These are phyloP conservation scores for Netelia melanura DNA, from an alignment of 2,888 invertebrate genomes.

Conservation along the genomic window DNA sequence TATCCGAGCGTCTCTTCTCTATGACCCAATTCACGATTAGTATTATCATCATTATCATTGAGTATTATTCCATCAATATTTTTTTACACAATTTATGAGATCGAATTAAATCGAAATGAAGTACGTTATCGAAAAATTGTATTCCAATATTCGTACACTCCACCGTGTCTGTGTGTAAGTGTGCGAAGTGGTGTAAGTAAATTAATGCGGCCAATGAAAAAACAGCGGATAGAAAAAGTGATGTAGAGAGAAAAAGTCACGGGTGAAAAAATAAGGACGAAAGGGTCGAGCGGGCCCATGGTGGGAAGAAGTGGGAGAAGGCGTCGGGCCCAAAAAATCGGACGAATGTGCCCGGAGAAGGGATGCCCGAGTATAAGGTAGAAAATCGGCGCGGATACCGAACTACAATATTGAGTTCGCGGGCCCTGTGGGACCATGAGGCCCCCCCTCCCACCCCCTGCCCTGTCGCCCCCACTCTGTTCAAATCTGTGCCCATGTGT, in stretches of 20 bases:
- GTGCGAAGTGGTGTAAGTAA: conserved; percentile 46
- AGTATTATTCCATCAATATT: neutral
- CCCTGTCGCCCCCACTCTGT: neutral
- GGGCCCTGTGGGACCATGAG: conserved; percentile 47
- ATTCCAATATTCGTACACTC: conserved; percentile 2
- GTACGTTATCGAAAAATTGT: conserved; percentile 17
- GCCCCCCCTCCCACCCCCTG: neutral
- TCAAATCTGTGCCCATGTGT: conserved; percentile 11
- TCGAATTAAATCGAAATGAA: neutral
- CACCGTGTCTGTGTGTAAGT: neutral
- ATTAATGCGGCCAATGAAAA: conserved; percentile 41
- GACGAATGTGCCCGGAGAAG: conserved; percentile 21
- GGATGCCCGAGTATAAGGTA: conserved; percentile 68
- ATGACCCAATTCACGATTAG: neutral
- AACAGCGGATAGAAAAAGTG: conserved; percentile 39
- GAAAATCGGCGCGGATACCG: conserved; percentile 78
- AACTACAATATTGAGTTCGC: conserved; percentile 82
- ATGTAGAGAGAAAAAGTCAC: conserved; percentile 49
- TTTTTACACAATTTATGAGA: neutral
- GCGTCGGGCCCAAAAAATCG: conserved; percentile 1
- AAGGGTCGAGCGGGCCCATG: conserved; percentile 67
- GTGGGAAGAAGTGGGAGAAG: conserved; percentile 23
- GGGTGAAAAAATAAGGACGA: conserved; percentile 53
- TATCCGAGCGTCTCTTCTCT: neutral
- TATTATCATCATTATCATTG: neutral